phyloP scores from a whole-genome alignment of 92 coral and sea anemone genomes.

The Palythoa grandis region DNA sequence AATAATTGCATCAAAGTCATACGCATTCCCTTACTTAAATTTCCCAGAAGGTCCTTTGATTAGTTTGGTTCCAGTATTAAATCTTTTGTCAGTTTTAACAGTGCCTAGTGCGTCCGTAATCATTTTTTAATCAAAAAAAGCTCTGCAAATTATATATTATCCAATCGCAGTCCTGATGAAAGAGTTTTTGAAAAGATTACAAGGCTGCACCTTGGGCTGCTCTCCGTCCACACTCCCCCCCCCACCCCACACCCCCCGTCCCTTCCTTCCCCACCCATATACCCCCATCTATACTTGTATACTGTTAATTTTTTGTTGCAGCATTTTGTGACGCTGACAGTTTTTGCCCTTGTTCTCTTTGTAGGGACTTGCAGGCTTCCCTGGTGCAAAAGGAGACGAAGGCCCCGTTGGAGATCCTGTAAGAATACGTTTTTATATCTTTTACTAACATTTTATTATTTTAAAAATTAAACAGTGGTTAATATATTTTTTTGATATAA shows the following conservation, averaged over 20 bases:
- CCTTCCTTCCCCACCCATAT: no score
- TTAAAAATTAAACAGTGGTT: no score
- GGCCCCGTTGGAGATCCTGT: constrained; percentile 71
- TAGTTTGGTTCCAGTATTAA: background rate
- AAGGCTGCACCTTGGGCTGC: no score
- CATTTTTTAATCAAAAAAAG: background rate
- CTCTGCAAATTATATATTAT: no score
- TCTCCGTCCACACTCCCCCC: no score
- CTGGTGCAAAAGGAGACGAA: constrained; percentile 92
- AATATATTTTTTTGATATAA: no score
- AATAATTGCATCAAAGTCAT: background rate
- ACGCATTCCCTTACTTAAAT: no score
- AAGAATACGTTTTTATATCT: background rate
- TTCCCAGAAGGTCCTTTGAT: background rate
- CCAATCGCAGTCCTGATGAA: background rate
- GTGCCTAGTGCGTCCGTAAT: background rate
- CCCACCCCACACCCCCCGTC: no score
- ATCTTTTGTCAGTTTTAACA: background rate
- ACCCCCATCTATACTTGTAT: background rate
- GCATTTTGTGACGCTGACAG: background rate
- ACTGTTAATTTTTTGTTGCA: background rate
- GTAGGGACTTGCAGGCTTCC: constrained; percentile 82
- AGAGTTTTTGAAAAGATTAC: no score
- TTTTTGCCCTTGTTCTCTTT: background rate
- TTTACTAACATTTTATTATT: background rate